Evolutionary conservation across 2,888 invertebrate species (phyloP), one percentile per base, ranked within the genome.

Genomic region (Suillia variegata): DNA sequence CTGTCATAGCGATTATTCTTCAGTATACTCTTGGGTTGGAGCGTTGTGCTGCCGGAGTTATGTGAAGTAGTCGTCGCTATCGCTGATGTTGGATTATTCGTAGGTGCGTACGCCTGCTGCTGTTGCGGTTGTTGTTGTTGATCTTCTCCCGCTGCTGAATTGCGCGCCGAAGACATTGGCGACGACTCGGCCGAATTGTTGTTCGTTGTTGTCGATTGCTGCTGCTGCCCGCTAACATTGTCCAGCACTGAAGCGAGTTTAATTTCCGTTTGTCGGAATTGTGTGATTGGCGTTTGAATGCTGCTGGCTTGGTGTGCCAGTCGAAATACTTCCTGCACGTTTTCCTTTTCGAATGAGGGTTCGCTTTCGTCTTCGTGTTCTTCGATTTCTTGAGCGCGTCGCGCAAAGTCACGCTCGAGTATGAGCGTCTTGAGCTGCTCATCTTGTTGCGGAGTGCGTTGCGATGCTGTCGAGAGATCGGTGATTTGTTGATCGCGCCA

Each of bases 381-480:
- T 59, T 86, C 87, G 31, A 86, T 86, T 82, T 94, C 93, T 75
- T 91, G 90, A 2, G 95, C 96, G 51, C 97, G 85, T 53, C 94
- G 87, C 78, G 97, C 96, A 80, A 98, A 98, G 82, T 98, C 97
- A 62, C 93, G 86, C 78, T 98, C 97, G n/a, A 97, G 84, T 66
- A 92, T 90, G 58, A 98, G 84, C n/a, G 94, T 90, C 58, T 94
- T 87, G 17, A 96, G 83, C 74, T 94, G 93, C 76, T 96, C 95
- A 67, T 91, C 94, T 78, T 96, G 95, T 70, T 91, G 92, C 0
- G 88, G 83, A 2, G 90, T 87, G 58, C 94, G 86, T 54, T 87
- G 85, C 17, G 89, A 85, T 61, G 91, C 78, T 1, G 87, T 83
- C 66, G 92, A 86, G 56, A 97, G 83, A 68, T 94, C 92, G 1